Evolutionary conservation across 2,797 vertebrate genomes (phyloP).

Genomic region (Choloepus didactylus): DNA sequence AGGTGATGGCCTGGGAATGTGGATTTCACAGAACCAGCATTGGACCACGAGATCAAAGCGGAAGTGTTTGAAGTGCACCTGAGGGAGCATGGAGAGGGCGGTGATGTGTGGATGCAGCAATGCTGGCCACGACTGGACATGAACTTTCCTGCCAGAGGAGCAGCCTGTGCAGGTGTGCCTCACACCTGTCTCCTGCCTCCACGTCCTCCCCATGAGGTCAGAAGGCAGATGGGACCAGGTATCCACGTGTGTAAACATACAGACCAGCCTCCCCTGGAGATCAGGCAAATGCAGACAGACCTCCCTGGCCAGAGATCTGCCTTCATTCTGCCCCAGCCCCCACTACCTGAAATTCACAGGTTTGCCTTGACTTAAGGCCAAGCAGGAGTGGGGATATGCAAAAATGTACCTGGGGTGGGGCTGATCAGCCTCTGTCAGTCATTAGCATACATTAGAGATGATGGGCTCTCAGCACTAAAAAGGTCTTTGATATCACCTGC

Average conservation of each 20-base stretch:
- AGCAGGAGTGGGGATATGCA: background rate
- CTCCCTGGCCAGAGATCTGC: background rate
- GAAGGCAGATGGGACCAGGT: background rate
- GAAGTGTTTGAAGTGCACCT: too few relatives aligned
- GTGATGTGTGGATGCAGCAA: accelerated
- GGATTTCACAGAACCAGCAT: background rate
- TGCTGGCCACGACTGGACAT: accelerated
- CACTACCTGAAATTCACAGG: background rate
- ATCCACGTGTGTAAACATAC: background rate
- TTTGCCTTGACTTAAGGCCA: background rate
- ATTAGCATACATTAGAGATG: too few relatives aligned
- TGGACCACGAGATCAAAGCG: background rate
- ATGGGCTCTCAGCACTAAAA: background rate
- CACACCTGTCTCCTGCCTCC: background rate
- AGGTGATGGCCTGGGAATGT: too few relatives aligned
- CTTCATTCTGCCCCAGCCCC: background rate
- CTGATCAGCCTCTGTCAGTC: background rate
- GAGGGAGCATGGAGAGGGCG: background rate
- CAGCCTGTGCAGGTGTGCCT: background rate
- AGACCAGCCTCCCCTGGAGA: too few relatives aligned
- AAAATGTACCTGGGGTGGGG: accelerated
- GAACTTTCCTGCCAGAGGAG: background rate
- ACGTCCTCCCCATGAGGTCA: background rate
- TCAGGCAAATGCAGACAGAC: background rate
- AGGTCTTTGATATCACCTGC: background rate